phyloP scores from a whole-genome alignment of 1,140 invertebrate genomes.

The Trichomalopsis sarcophagae region DNA sequence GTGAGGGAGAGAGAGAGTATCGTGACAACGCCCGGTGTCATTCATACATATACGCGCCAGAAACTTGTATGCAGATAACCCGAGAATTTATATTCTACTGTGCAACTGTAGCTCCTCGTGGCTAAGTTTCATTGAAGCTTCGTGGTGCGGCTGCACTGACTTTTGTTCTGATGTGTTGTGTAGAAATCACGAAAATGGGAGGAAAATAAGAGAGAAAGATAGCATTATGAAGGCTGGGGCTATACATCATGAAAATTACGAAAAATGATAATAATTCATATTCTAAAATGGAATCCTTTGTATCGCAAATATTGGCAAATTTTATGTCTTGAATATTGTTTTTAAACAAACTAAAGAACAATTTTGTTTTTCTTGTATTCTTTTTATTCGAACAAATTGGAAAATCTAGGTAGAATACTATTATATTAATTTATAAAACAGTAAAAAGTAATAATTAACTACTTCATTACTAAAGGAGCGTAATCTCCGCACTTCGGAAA shows the following conservation, averaged over 20 bases:
- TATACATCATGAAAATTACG: too few relatives aligned
- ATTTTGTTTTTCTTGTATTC: too few relatives aligned
- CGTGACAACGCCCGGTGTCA: background rate
- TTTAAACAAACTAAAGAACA: too few relatives aligned
- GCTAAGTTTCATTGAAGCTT: background rate
- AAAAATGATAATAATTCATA: too few relatives aligned
- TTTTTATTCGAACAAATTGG: too few relatives aligned
- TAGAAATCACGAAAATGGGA: background rate
- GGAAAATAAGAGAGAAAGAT: background rate
- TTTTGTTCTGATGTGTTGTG: background rate
- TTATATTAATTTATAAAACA: too few relatives aligned
- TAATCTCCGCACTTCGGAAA: conserved; percentile 67
- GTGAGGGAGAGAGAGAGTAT: too few relatives aligned
- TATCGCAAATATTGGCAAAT: too few relatives aligned
- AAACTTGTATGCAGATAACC: background rate
- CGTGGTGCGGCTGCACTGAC: background rate
- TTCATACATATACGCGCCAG: background rate
- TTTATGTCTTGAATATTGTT: too few relatives aligned
- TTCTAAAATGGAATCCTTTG: too few relatives aligned
- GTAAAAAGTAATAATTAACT: background rate
- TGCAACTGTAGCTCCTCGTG: background rate
- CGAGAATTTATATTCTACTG: background rate
- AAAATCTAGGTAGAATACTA: too few relatives aligned
- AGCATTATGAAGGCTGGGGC: background rate
- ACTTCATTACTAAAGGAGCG: background rate